Evolutionary conservation across 2,797 vertebrate genomes (phyloP), one percentile per base, ranked within the genome.

Genomic region (Cuniculus paca): DNA sequence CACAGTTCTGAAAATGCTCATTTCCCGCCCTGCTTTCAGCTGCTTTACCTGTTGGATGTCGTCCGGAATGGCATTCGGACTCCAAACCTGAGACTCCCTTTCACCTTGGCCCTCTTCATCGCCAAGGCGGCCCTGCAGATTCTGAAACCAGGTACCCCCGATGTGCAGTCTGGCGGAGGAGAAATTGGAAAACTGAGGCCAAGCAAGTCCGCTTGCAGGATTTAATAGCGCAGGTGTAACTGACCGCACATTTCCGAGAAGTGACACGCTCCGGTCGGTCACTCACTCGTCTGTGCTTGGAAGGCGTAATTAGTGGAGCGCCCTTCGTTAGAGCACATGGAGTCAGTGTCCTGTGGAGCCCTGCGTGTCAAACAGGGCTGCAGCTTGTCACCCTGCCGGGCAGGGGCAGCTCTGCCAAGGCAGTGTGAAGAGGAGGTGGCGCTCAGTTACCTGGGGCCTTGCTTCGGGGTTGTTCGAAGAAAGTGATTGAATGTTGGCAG

Each of bases 1-100:
- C 10, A 0, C 19, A 1, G 16, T 26, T 48, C n/a, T 91, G 28
- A 79, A 45, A 1, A 26, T 0, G 1, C 42, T 42, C 34, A 28
- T 61, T 28, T 1, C 10, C 7, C 72, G 24, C 2, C 24, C n/a
- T 0, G 26, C 42, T 31, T 50, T 20, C 82, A 99, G 99, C 97
- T 99, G 81, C 98, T 99, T 13, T 99, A 99, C 97, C 98, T 99
- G 95, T 98, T 99, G 98, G 99, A 99, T 87, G 98, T 98, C 0
- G 98, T 99, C 93, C 99, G 99, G 98, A 99, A 99, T 60, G 99
- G 99, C 39, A 98, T 99, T 96, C 97, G 97, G 54, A 98, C 99
- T 93, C 98, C 98, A 6, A 99, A 99, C 96, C 98, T 99, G 92
- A 98, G 99, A 39, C 97, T 99, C 22, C 98, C 99, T 0, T 99